phyloP scores from a whole-genome alignment of 2,113 vertebrate species.

The Podocnemis expansa region DNA sequence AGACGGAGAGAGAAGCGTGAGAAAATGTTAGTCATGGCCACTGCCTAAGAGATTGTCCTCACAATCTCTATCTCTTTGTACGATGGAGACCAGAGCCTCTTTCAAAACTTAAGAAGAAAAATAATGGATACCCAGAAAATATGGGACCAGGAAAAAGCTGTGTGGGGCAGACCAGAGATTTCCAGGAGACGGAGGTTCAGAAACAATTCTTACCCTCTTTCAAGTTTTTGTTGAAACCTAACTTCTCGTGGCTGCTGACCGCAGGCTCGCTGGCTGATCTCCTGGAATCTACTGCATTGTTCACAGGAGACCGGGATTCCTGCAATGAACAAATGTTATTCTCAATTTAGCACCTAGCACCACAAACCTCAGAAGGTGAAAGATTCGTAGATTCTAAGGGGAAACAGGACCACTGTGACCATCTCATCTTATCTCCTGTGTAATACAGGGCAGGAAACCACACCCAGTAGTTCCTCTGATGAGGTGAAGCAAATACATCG shows the following conservation, averaged over 20 bases:
- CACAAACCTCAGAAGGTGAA: neutral
- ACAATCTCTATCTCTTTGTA: neutral
- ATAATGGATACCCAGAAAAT: neutral
- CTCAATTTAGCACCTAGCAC: neutral
- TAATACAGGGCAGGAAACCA: fast-evolving
- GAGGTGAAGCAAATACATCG: fast-evolving
- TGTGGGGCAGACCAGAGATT: neutral
- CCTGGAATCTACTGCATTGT: slow-evolving; percentile 76
- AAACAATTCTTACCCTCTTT: slow-evolving; percentile 82
- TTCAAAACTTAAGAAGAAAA: neutral
- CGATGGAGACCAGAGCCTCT: fast-evolving
- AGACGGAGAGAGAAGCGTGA: neutral
- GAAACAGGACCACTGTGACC: neutral
- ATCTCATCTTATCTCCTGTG: neutral
- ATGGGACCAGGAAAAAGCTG: neutral
- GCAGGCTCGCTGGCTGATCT: slow-evolving; percentile 72
- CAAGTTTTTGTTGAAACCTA: slow-evolving; percentile 84
- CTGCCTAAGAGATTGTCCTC: no score
- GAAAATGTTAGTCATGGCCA: neutral
- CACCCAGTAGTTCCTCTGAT: neutral
- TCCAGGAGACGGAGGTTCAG: neutral
- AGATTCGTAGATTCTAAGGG: neutral
- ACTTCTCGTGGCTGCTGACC: slow-evolving; percentile 74
- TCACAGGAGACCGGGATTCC: slow-evolving; percentile 78
- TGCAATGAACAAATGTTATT: neutral